Evolutionary conservation across 1,140 invertebrate species (phyloP), one percentile per base, ranked within the genome.

Genomic region (Philotrypesis tridentata): DNA sequence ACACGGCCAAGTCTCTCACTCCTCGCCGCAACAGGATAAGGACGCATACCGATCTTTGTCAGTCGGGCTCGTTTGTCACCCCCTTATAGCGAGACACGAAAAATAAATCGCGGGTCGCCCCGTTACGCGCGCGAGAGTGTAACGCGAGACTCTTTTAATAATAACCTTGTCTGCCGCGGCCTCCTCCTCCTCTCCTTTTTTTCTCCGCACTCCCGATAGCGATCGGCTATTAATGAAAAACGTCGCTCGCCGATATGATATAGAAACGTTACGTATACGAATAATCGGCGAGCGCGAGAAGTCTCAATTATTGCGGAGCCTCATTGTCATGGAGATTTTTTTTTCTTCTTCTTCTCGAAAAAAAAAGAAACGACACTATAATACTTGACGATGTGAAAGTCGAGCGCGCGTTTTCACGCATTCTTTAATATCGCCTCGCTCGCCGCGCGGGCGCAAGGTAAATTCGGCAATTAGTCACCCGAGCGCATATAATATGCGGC

Each of bases 11-110:
- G 33, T 37, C 33, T 37, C 33, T 60, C 14, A n/a, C n/a, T n/a
- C n/a, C n/a, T n/a, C n/a, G n/a, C n/a, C n/a, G n/a, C 55, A 60
- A 60, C 55, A 17, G 2, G 55, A 23, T 27, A 65, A 29, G 31
- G 17, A 25, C 2, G n/a, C n/a, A 7, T 33, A 17, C 25, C 29
- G 67, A 33, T 4, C 43, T 55, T 79, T 43, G 33, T 61, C 78
- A 71, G 29, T 33, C 55, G 48, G 67, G 76, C 70, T 72, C 79
- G 75, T 84, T 85, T 84, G 79, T 84, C 74, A 77, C 23, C 65
- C n/a, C 67, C 25, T 43, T 65, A 63, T 61, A 23, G 25, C n/a
- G n/a, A n/a, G 73, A 60, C 37, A n/a, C 12, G n/a, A 77, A 82
- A 72, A 82, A 71, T 82, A 72, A 82, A 72, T 76, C 67, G 74